Base-by-base conservation (phyloP, 2,113 vertebrate species). In the Rattus norvegicus region DNA sequence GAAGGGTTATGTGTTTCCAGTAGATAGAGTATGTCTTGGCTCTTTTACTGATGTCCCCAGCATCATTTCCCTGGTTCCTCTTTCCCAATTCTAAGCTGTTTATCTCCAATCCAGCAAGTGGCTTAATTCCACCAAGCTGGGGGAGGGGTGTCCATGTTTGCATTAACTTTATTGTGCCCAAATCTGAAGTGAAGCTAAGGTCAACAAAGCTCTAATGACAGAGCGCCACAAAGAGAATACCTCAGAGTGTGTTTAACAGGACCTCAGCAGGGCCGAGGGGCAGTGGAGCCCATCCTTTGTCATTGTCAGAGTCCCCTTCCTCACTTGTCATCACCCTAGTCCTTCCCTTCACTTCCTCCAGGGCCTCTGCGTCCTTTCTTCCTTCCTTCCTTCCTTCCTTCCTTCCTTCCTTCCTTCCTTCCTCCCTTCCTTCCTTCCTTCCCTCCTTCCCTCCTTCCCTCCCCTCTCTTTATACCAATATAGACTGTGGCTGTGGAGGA, bases 151-250 rank as follows among this genome's bases (percentile, higher is more conserved):
- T 63, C 33, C 54, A 3, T 54, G 22, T 9, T 91, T 86, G 36
- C 26, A 52, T 19, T 79, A 3, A 65, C 39, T 28, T 92, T 85
- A 33, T 83, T 19, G 20, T 85, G 90, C 26, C 52, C 30, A 56
- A 91, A 72, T 79, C 52, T 75, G 69, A 94, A 54, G 33, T 3
- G 20, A 95, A n/a, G 24, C 36, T 69, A 59, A 97, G 94, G 95
- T 13, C 79, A 83, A 14, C 5, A 52, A 63, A 67, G 13, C 1
- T 47, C 28, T 61, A 81, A 69, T 1, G n/a, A 93, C 4, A 83
- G 43, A 83, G 49, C 61, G 83, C 76, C 26, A 28, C 12, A 43
- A 43, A 81, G 52, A 67, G 79, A 72, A 92, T 33, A 84, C 83
- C 17, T 39, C 7, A 24, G 59, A 52, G 26, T 16, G 47, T 2